These are phyloP conservation scores for Drosophila saltans DNA, from an alignment of 1,140 invertebrate species.

Conservation along the genomic window DNA sequence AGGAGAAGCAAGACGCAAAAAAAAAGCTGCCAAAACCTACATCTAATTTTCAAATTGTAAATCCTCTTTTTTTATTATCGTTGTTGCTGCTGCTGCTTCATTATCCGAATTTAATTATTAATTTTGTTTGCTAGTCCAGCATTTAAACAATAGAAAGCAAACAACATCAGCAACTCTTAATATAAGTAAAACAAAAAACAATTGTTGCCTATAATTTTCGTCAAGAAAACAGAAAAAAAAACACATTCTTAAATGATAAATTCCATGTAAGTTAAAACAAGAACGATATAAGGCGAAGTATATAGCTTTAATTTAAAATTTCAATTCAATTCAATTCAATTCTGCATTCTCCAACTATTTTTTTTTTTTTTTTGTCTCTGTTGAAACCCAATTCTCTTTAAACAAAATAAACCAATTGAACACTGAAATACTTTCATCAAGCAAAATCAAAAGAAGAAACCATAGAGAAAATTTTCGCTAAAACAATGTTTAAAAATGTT, in stretches of 20 bases:
- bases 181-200: slow-evolving; percentile 3
- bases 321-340: background rate
- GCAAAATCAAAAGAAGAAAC: slow-evolving; percentile 4
- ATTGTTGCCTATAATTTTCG: slow-evolving; percentile 3
- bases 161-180: background rate
- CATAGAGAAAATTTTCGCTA: background rate
- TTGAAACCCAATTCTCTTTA: background rate
- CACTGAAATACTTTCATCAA: background rate
- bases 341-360: background rate
- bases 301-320: slow-evolving; percentile 1
- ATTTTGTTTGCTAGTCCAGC: slow-evolving; percentile 40
- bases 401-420: background rate
- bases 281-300: background rate
- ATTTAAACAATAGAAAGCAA: slow-evolving; percentile 29
- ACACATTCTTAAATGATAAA: background rate
- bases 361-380: background rate
- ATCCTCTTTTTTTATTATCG: slow-evolving; percentile 18
- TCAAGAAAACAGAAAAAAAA: background rate
- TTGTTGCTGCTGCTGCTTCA: background rate
- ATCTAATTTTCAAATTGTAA: slow-evolving; percentile 33
- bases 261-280: background rate
- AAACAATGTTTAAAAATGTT: background rate
- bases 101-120: background rate
- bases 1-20: slow-evolving; percentile 6
- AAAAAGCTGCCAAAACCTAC: slow-evolving; percentile 58